Percentiles rank a stretch among this genome's conserved stretches.
Evolutionary conservation across 2,113 vertebrate genomes (phyloP).

Genomic region (Petaurus breviceps): DNA sequence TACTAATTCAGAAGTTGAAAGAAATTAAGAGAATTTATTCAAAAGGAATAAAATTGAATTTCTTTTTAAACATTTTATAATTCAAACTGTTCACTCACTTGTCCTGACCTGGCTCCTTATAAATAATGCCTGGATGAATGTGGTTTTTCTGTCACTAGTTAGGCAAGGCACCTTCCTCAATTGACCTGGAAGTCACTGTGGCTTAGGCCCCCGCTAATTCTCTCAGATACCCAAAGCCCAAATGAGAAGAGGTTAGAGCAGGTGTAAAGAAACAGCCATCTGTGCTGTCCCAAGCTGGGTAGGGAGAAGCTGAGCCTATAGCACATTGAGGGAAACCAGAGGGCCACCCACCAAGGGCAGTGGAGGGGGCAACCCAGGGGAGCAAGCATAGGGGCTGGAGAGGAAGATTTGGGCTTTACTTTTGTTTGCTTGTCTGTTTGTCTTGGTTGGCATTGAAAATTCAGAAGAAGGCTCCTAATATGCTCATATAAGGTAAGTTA

Average conservation of each 20-base stretch:
- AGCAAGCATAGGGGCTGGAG: background rate
- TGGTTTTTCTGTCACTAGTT: background rate
- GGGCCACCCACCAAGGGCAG: background rate
- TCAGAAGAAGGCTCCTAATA: constrained; percentile 58
- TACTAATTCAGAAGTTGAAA: background rate
- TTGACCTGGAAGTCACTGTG: background rate
- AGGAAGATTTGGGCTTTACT: constrained; percentile 6
- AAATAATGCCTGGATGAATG: background rate
- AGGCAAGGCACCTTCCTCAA: constrained; percentile 60
- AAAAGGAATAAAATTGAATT: constrained; percentile 11
- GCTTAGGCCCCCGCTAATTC: background rate
- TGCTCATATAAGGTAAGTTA: constrained; percentile 52
- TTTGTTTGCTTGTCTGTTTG: constrained; percentile 47
- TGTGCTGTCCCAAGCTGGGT: background rate
- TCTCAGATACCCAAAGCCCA: constrained; percentile 52
- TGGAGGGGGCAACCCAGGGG: constrained; percentile 14
- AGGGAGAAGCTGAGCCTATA: background rate
- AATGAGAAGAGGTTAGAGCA: background rate
- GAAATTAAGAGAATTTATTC: background rate
- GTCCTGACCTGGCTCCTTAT: background rate
- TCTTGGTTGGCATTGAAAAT: constrained; percentile 58
- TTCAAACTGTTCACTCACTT: constrained; percentile 20
- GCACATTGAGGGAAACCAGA: background rate
- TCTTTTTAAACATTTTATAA: constrained; percentile 18
- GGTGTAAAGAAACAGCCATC: background rate